A percentile compares a stretch with the other conserved stretches of the same genome.
phyloP scores from a whole-genome alignment of 2,888 invertebrate species.

The Cetonia aurata region DNA sequence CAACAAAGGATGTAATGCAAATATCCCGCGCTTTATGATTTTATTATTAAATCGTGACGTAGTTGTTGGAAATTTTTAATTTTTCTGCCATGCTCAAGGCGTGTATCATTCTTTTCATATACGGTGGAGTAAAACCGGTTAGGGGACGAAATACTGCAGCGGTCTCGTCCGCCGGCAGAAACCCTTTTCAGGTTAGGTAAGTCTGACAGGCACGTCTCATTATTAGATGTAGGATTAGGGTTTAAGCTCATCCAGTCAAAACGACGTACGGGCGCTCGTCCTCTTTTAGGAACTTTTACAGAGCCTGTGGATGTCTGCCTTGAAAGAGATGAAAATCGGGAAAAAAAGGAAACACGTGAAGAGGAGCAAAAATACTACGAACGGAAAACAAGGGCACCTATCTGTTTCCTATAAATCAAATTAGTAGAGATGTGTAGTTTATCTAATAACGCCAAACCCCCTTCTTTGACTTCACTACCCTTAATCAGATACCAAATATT shows the following conservation, averaged over 20 bases:
- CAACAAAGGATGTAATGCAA: no score
- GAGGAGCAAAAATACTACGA: background rate
- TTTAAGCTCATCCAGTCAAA: slow-evolving; percentile 5
- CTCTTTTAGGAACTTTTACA: background rate
- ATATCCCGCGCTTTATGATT: no score
- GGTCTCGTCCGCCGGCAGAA: background rate
- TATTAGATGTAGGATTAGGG: slow-evolving; percentile 21
- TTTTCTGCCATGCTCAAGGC: no score
- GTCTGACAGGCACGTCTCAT: slow-evolving; percentile 26
- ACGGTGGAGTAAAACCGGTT: no score
- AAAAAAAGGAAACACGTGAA: no score
- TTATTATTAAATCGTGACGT: no score
- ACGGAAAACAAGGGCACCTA: slow-evolving; percentile 10
- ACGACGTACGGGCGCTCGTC: background rate
- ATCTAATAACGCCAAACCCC: slow-evolving; percentile 24
- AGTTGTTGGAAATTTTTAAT: no score
- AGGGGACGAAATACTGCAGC: no score
- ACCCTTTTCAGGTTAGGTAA: slow-evolving; percentile 25
- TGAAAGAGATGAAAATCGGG: no score
- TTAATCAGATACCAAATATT: no score
- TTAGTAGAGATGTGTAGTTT: slow-evolving; percentile 35
- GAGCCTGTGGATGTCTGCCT: background rate
- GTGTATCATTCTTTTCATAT: no score
- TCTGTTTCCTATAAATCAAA: slow-evolving; percentile 44
- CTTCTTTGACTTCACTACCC: background rate